Base-by-base conservation (phyloP, 2,113 vertebrate genomes). In the Helogale parvula region DNA sequence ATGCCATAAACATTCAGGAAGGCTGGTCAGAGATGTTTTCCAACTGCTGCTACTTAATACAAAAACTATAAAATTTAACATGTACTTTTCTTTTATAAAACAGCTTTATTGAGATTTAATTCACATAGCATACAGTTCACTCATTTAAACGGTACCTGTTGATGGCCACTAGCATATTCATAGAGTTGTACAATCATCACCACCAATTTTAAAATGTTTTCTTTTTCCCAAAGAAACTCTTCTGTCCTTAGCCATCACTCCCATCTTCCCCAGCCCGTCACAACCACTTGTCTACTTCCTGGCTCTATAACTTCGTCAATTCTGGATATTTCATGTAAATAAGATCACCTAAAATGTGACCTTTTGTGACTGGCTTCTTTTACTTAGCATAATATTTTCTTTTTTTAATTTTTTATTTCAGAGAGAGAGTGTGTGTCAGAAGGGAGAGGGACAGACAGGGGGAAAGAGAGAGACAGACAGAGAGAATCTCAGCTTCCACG, bases 1-100 rank as follows among this genome's bases (percentile, higher is more conserved):
- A 7, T 31, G 23, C 35, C 52, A 33, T 71, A 33, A 71, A 54
- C 6, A 80, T 33, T 74, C n/a, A 93, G 50, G 35, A 86, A 29
- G 5, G 41, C 13, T 92, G 35, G 38, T 76, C 57, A 86, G 66
- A 80, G 16, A 82, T 50, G 82, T 89, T 96, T 92, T 84, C 31
- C 88, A 60, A 88, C 33, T 71, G 41, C 50, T 63, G 38, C 77
- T 90, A 71, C 54, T 74, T 57, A 84, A 85, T 57, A 85, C 50
- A 83, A 71, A 90, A 96, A 96, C 77, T 8, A 6, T 85, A 86
- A 86, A 93, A 87, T 63, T 88, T 60, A 88, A 29, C 21, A 92
- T 45, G 7, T 50, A 38, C 10, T 60, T 90, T 79, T 89, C 80
- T 52, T 52, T 66, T 90, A 60, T 25, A 69, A 25, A 96, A 66